Base-by-base conservation (phyloP, 2,888 invertebrate genomes). In the Drosophila prolongata region DNA sequence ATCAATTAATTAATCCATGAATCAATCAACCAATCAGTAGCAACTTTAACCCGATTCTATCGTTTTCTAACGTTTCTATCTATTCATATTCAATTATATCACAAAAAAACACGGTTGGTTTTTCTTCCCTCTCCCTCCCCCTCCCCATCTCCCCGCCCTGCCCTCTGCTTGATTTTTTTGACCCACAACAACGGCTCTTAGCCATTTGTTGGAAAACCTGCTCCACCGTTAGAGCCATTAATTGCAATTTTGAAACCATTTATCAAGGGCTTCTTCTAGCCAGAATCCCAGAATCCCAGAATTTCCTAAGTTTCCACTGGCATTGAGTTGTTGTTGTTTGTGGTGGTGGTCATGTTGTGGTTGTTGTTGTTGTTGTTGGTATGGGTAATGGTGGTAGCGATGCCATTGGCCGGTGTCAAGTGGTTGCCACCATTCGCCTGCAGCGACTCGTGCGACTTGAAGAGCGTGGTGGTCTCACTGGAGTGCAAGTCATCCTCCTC, bases 161-260 rank as follows among this genome's bases (percentile, higher is more conserved):
- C 53, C 42, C 11, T 14, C 30, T 19, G 16, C 19, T 38, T 9
- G 16, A 1, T n/a, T 19, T n/a, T 19, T 19, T 14, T 24, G 16
- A 6, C 34, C 34, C 46, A n/a, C 47, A 43, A 38, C 43, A 40
- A 34, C 35, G 44, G 3, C 30, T 30, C 44, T 52, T 40, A 37
- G 35, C 34, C 64, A 59, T 37, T 44, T 14, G 46, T 30, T 13
- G 10, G 30, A 6, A 27, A 5, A 8, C 19, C n/a, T n/a, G 16
- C 42, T 5, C 35, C n/a, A 27, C 4, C 43, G 16, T 14, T 35
- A 34, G 47, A 64, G 46, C 47, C 53, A 9, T 67, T 78, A 80
- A 80, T 87, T 84, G 87, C 84, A 79, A 60, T 75, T 78, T 79
- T 81, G 83, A 84, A 84, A 84, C 87, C 87, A 72, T 75, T 74